Evolutionary conservation across 2,113 vertebrate species (phyloP).

Genomic region (Colaptes auratus): DNA sequence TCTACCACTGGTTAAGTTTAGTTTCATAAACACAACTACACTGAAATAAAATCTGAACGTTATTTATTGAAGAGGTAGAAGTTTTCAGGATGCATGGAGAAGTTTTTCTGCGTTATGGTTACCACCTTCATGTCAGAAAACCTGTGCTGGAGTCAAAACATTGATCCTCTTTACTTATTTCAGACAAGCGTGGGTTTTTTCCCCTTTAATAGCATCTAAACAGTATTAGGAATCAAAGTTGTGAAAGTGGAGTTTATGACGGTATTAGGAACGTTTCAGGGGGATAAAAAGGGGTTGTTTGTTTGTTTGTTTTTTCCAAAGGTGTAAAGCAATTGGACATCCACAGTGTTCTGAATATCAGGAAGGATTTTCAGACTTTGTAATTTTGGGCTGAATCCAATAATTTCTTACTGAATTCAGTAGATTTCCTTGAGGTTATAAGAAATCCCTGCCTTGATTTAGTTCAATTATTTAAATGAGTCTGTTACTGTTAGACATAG

Average conservation of each 20-base stretch:
- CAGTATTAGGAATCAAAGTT: neutral
- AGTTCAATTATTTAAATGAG: constrained; percentile 12
- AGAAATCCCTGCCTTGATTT: neutral
- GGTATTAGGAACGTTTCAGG: neutral
- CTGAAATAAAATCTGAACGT: neutral
- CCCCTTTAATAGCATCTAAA: neutral
- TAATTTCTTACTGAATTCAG: neutral
- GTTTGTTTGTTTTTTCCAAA: neutral
- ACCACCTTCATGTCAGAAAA: neutral
- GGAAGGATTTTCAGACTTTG: neutral
- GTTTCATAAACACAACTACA: neutral
- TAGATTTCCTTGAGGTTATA: neutral
- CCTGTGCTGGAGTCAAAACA: neutral
- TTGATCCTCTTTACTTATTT: neutral
- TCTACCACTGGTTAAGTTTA: neutral
- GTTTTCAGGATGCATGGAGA: neutral
- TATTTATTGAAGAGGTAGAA: neutral
- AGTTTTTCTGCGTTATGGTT: neutral
- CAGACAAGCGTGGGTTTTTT: neutral
- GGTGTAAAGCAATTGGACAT: neutral
- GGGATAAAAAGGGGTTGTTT: neutral
- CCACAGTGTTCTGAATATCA: neutral
- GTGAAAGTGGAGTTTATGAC: neutral
- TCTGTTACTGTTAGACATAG: constrained; percentile 4
- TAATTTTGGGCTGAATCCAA: neutral